Conservation (phyloP, 2,888 invertebrate species). For the Alentia gelatinosa region DNA sequence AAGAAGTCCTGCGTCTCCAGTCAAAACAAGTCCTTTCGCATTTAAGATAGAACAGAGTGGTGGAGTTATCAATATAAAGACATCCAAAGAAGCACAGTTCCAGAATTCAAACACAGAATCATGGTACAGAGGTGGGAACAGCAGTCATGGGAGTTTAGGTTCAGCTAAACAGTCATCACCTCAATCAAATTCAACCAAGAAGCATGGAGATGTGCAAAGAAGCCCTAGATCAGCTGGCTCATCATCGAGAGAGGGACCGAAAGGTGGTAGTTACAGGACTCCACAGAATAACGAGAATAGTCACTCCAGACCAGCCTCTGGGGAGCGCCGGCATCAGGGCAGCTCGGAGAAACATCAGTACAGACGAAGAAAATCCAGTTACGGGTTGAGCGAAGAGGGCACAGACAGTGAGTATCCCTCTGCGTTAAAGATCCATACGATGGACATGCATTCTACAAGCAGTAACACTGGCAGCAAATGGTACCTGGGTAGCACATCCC, state of each 20-base stretch:
- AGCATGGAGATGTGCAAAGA: background rate
- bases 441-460: background rate
- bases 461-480: background rate
- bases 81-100: background rate
- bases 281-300: slow-evolving; percentile 31
- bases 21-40: slow-evolving; percentile 17
- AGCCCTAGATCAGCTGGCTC: background rate
- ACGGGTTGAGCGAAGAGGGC: background rate
- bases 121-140: background rate
- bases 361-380: background rate
- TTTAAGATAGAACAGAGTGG: slow-evolving; percentile 19
- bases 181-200: background rate
- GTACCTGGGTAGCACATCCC: background rate
- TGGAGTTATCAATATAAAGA: background rate
- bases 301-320: background rate
- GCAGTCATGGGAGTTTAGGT: background rate
- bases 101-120: background rate
- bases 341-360: background rate
- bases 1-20: background rate
- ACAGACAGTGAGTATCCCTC: slow-evolving; percentile 16
- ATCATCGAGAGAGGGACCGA: background rate
- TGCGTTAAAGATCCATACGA: background rate
- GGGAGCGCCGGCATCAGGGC: background rate
- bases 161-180: slow-evolving; percentile 9
- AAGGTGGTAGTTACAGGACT: background rate